Conservation (phyloP, 2,113 vertebrate species). For the Bujurquina vittata region DNA sequence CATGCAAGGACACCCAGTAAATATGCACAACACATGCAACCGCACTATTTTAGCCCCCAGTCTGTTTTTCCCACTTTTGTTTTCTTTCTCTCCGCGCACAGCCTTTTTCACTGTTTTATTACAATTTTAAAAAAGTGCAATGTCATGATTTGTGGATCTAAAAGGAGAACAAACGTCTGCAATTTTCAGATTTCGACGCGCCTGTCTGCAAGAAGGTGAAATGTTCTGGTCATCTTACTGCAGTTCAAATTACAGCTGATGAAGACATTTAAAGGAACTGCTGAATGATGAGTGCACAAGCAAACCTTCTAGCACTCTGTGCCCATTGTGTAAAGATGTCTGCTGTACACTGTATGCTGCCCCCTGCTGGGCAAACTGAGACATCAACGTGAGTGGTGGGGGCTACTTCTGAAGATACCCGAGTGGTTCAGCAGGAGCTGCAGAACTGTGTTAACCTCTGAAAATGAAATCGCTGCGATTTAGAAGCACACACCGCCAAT, state of each 20-base stretch:
- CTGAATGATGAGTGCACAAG: neutral
- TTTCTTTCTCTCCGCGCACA: no score
- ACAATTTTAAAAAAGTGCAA: no score
- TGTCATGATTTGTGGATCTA: no score
- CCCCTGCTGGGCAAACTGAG: neutral
- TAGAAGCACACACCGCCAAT: neutral
- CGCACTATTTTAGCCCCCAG: no score
- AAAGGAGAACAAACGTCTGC: no score
- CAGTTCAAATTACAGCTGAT: neutral
- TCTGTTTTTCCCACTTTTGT: no score
- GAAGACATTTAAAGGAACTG: neutral
- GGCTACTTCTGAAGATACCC: neutral
- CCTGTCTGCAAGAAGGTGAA: no score
- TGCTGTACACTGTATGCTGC: neutral
- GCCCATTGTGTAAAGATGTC: neutral
- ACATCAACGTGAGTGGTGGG: neutral
- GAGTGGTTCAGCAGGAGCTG: neutral
- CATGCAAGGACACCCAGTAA: no score
- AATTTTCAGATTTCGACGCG: no score
- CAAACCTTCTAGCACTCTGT: no score
- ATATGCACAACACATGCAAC: no score
- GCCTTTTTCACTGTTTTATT: no score
- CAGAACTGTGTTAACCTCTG: neutral
- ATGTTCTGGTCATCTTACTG: neutral
- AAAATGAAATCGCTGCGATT: neutral